Evolutionary conservation across 2,797 vertebrate genomes (phyloP), one percentile per base, ranked within the genome.

Genomic region (Myotis myotis): DNA sequence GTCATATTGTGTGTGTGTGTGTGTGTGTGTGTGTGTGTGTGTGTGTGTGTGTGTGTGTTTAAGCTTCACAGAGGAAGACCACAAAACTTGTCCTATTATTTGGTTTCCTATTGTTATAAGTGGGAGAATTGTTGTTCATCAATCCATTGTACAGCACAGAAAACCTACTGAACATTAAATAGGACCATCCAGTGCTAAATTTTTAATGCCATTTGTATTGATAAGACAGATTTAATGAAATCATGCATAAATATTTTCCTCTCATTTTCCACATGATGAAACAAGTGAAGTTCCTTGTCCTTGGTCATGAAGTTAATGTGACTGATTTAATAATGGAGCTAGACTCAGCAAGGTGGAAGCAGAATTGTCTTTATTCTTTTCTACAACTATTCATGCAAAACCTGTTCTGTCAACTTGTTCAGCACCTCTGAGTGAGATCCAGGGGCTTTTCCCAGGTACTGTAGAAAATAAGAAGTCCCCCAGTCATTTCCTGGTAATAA

Each of bases 311-410:
- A 57, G 23, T 25, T 60, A 76, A 76, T 66, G 53, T 12, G 38
- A 60, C 20, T 74, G 55, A 44, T 81, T 92, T 88, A 71, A 66
- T 33, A 82, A 82, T 57, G n/a, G 83, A 47, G 41, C 10, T 20
- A 72, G 64, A 78, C 9, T 47, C 53, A 76, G 75, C 53, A 87
- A 75, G 33, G 23, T 44, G 30, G 76, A 55, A 22, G n/a, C 55
- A 91, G 49, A 88, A 64, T 6, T 75, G 33, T 78, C 89, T 96
- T 92, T 72, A 47, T 55, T 81, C 22, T 88, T 84, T 82, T 23
- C 33, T 44, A 49, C 10, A 78, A 25, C 12, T 23, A 6, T 82
- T 86, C 64, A 23, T 93, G 38, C 22, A 92, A 78, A 94, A 94
- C 55, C 83, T 92, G 53, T 51, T 76, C 93, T 36, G 6, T 86